Base-by-base conservation (phyloP, 1,140 invertebrate species). In the Ephestia elutella region DNA sequence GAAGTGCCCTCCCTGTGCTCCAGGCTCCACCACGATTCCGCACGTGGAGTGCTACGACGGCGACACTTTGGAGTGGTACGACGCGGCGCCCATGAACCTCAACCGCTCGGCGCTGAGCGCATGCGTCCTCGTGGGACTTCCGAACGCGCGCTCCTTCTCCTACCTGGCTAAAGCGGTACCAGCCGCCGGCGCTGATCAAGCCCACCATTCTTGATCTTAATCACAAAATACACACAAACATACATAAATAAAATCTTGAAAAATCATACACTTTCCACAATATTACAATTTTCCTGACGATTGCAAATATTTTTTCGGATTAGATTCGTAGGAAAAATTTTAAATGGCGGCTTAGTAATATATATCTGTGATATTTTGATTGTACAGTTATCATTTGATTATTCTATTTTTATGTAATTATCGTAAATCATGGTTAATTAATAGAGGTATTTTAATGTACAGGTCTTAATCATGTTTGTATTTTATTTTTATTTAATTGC, bases 11-110 rank as follows among this genome's bases (percentile, higher is more conserved):
- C n/a, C 21, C 28, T 25, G 13, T 53, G 18, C n/a, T 53, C 35
- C 48, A 91, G 90, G 90, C 54, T 89, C 90, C 8, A 92, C 90
- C 1, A 93, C 92, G 2, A 92, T 93, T 19, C 88, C 92, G 7
- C 91, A 92, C 71, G 93, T 94, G 44, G 94, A 95, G 69, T 94
- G 92, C 71, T 95, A 94, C 75, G 92, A 94, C 65, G 88, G 89
- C 0, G 91, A 91, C 53, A 90, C 88, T 1, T 89, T 93, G 70
- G 91, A 94, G 71, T 95, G 94, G 94, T 90, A 90, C 64, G 91
- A 92, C 60, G 91, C 91, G 0, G 89, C 92, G 0, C 90, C 91
- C 0, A 93, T 95, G 92, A 94, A 93, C 75, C 77, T 94, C 2
- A 94, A 93, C 63, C 84, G 92, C 5, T 93, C 92, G 15, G 93